Evolutionary conservation across 2,888 invertebrate genomes (phyloP).

Genomic region (Lamproptera curius): DNA sequence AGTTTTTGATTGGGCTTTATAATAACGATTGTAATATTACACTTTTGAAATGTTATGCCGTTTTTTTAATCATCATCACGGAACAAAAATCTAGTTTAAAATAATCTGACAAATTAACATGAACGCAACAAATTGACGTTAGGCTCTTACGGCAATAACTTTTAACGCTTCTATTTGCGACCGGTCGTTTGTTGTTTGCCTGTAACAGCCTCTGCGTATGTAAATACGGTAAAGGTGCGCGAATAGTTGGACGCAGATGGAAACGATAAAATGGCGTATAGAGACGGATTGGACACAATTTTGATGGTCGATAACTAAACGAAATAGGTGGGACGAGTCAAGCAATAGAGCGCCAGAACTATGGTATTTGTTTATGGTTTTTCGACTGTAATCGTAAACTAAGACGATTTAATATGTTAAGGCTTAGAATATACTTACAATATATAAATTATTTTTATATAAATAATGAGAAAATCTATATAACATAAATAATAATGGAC

Average conservation of each 20-base stretch:
- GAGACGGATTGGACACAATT: conserved; percentile 47
- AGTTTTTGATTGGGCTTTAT: too few species aligned
- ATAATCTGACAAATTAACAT: too few species aligned
- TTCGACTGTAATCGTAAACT: not conserved
- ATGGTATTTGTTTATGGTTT: not conserved
- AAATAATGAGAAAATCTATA: too few species aligned
- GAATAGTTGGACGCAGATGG: conserved; percentile 18
- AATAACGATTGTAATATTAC: too few species aligned
- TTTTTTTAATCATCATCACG: too few species aligned
- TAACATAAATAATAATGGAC: too few species aligned
- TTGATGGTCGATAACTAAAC: conserved; percentile 53
- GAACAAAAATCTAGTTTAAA: too few species aligned
- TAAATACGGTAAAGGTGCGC: conserved; percentile 14
- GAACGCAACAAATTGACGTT: too few species aligned
- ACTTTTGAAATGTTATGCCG: too few species aligned
- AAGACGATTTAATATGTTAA: too few species aligned
- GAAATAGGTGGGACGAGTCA: conserved; percentile 32
- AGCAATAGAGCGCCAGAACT: conserved; percentile 5
- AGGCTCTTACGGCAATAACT: not conserved
- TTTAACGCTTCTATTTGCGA: not conserved
- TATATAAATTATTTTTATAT: too few species aligned
- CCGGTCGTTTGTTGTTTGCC: conserved; percentile 1
- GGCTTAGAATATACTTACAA: too few species aligned
- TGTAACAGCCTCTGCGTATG: conserved; percentile 4
- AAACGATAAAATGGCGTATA: conserved; percentile 29